Evolutionary conservation across 2,888 invertebrate species (phyloP).

Genomic region (Heliconius hortense): DNA sequence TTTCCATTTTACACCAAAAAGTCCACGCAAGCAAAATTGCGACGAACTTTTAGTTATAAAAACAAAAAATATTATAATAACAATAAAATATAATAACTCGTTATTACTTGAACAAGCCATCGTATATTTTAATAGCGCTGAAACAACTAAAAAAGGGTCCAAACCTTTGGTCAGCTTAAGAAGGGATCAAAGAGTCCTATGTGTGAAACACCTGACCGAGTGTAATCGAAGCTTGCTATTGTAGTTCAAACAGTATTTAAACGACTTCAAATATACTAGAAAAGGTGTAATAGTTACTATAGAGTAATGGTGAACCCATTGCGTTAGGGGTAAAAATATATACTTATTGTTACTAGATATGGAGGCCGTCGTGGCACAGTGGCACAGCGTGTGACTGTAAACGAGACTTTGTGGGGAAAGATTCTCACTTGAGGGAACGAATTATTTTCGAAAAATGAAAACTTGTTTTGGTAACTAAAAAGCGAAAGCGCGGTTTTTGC

Average conservation of each 20-base stretch:
- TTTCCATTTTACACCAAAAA: too few relatives aligned
- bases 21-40: too few relatives aligned
- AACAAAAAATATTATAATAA: too few relatives aligned
- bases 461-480: background rate
- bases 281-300: background rate
- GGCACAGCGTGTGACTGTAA: background rate
- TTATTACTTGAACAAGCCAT: background rate
- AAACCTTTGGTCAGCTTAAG: conserved; percentile 22
- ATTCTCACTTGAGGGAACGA: background rate
- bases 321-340: background rate
- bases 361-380: background rate
- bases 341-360: background rate
- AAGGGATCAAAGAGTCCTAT: conserved; percentile 27
- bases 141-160: conserved; percentile 24
- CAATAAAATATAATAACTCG: background rate
- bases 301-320: background rate
- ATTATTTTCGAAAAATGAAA: too few relatives aligned
- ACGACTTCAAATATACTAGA: background rate
- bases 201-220: conserved; percentile 17
- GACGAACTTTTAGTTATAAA: too few relatives aligned
- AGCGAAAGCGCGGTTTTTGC: background rate
- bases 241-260: conserved; percentile 4
- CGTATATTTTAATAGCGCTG: conserved; percentile 19
- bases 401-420: background rate
- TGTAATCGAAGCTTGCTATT: conserved; percentile 8